phyloP scores from a whole-genome alignment of 2,797 vertebrate species.

The Ptychobarbus kaznakovi region DNA sequence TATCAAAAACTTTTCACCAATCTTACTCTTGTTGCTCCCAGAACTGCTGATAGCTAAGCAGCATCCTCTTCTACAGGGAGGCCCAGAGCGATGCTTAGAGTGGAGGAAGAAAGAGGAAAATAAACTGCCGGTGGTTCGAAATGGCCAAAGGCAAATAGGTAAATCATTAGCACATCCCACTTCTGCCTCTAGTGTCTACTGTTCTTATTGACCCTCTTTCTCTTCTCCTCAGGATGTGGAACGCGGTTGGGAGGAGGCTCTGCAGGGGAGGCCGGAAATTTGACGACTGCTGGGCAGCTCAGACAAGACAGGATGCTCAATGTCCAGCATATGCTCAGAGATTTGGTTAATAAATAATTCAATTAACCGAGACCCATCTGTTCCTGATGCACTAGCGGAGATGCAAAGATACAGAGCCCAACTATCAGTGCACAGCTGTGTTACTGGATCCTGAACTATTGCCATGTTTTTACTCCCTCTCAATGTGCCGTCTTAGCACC shows the following conservation, averaged over 20 bases:
- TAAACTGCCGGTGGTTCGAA: slow-evolving; percentile 54
- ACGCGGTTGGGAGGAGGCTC: slow-evolving; percentile 43
- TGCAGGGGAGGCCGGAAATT: slow-evolving; percentile 31
- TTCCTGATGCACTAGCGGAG: slow-evolving; percentile 22
- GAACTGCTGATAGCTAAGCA: slow-evolving; percentile 72
- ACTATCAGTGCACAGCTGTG: slow-evolving; percentile 41
- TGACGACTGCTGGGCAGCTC: slow-evolving; percentile 49
- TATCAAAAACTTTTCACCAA: slow-evolving; percentile 7
- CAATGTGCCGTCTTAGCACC: slow-evolving; percentile 38
- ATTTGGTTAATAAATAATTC: slow-evolving; percentile 66
- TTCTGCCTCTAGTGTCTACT: slow-evolving; percentile 25
- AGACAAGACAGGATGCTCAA: slow-evolving; percentile 52
- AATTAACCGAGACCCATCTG: slow-evolving; percentile 64
- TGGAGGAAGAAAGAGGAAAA: slow-evolving; percentile 56
- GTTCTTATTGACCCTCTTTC: slow-evolving; percentile 48
- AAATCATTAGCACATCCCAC: slow-evolving; percentile 36
- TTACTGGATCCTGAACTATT: slow-evolving; percentile 6
- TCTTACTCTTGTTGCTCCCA: slow-evolving; percentile 61
- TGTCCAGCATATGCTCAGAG: slow-evolving; percentile 64
- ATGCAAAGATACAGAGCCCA: slow-evolving; percentile 36
- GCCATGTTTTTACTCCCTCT: slow-evolving; percentile 32
- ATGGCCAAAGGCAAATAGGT: slow-evolving; percentile 37
- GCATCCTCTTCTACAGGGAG: slow-evolving; percentile 61
- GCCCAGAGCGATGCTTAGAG: slow-evolving; percentile 69
- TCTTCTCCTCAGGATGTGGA: slow-evolving; percentile 27